phyloP scores from a whole-genome alignment of 2,113 vertebrate genomes.

The Lagopus leucura region DNA sequence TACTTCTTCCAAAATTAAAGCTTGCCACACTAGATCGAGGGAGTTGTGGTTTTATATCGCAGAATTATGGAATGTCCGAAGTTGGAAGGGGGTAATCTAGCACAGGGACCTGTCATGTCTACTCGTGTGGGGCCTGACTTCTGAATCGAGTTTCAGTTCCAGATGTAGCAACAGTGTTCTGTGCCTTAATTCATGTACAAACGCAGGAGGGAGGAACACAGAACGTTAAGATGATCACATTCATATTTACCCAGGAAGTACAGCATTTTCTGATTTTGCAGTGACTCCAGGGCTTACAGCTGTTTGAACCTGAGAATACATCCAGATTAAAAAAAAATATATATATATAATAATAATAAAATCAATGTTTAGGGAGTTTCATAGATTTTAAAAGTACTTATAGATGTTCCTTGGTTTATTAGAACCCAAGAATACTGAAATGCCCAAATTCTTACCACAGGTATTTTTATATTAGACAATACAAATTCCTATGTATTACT shows the following conservation, averaged over 20 bases:
- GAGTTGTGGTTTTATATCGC: background rate
- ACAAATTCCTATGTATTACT: background rate
- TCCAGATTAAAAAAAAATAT: fast-evolving
- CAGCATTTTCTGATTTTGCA: background rate
- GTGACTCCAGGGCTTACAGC: background rate
- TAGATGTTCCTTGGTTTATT: background rate
- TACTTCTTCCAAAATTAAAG: background rate
- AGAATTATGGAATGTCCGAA: no score
- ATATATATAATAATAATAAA: background rate
- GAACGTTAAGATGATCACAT: fast-evolving
- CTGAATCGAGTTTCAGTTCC: background rate
- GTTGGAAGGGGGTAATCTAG: no score
- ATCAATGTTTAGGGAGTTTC: background rate
- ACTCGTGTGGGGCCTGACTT: background rate
- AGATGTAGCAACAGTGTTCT: background rate
- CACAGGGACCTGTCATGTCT: no score
- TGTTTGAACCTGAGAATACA: background rate
- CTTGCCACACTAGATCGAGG: fast-evolving
- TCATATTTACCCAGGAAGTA: background rate
- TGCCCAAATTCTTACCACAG: background rate
- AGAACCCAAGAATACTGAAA: background rate
- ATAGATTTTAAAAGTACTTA: background rate
- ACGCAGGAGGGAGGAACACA: background rate
- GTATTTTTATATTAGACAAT: background rate
- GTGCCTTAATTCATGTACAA: background rate